Evolutionary conservation across 2,113 vertebrate species (phyloP).

Genomic region (Prinia subflava): DNA sequence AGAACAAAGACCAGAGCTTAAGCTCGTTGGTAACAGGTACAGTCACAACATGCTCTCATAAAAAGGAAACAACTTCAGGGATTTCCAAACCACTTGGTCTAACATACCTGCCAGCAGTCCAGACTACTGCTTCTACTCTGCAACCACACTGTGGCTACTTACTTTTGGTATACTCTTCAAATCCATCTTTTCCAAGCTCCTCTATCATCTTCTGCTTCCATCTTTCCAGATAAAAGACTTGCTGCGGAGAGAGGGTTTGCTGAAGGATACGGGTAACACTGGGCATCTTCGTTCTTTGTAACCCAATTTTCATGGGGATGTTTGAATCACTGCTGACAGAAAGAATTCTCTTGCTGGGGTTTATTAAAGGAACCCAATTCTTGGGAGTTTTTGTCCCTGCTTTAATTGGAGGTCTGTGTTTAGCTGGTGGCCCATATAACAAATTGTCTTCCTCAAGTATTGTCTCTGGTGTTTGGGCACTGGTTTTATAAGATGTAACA

Average conservation of each 20-base stretch:
- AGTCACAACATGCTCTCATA: background rate
- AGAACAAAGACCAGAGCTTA: background rate
- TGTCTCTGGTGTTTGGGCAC: conserved; percentile 77
- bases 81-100: background rate
- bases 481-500: conserved; percentile 76
- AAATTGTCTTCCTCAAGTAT: conserved; percentile 78
- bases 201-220: conserved; percentile 89
- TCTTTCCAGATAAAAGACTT: conserved; percentile 85
- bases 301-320: conserved; percentile 70
- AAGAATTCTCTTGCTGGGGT: conserved; percentile 46
- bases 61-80: background rate
- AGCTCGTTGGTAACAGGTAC: background rate
- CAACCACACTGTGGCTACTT: conserved; percentile 13
- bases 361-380: conserved; percentile 76
- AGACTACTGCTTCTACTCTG: background rate
- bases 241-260: conserved; percentile 84
- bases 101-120: fast-evolving
- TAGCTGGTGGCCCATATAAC: conserved; percentile 80
- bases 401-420: conserved; percentile 46
- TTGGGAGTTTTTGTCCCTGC: conserved; percentile 46
- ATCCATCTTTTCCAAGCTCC: conserved; percentile 89
- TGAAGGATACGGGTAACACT: conserved; percentile 91
- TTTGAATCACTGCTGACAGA: conserved; percentile 15
- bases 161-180: conserved; percentile 86
- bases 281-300: conserved; percentile 64